A percentile compares a stretch with the other conserved stretches of the same genome.
Conservation (phyloP, 2,113 vertebrate genomes). For the Podilymbus podiceps region DNA sequence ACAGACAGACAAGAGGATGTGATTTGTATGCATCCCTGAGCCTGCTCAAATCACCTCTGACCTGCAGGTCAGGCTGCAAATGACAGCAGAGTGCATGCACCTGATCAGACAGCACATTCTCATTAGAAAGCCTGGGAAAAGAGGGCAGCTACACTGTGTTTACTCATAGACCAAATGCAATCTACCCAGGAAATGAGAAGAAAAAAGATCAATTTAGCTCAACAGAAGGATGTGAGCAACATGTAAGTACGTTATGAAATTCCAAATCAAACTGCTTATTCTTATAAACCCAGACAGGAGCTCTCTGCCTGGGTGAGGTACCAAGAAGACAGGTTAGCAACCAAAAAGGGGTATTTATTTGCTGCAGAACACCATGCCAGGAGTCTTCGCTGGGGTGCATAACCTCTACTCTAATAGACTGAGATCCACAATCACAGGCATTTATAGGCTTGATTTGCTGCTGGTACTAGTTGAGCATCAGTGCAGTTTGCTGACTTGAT, state of each 20-base stretch:
- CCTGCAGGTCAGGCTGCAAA: slow-evolving; percentile 82
- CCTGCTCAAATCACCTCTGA: slow-evolving; percentile 81
- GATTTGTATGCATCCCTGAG: slow-evolving; percentile 84
- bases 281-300: slow-evolving; percentile 33
- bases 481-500: not conserved
- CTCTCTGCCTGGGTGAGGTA: slow-evolving; percentile 8
- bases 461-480: not conserved
- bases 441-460: not conserved
- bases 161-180: slow-evolving; percentile 77
- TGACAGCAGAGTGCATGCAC: slow-evolving; percentile 83
- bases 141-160: slow-evolving; percentile 72
- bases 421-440: not conserved
- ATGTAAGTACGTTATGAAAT: slow-evolving; percentile 68
- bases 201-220: slow-evolving; percentile 70
- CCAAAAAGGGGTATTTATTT: slow-evolving; percentile 20
- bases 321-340: slow-evolving; percentile 47
- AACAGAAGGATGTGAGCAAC: slow-evolving; percentile 64
- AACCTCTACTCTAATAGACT: not conserved
- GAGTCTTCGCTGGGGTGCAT: not conserved
- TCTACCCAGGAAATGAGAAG: slow-evolving; percentile 74
- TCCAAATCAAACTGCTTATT: slow-evolving; percentile 62
- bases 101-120: slow-evolving; percentile 84
- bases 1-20: slow-evolving; percentile 85
- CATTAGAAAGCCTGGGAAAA: slow-evolving; percentile 81
- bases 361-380: not conserved